These are phyloP conservation scores for Conops quadrifasciatus DNA, from an alignment of 2,888 invertebrate species.

Conservation along the genomic window DNA sequence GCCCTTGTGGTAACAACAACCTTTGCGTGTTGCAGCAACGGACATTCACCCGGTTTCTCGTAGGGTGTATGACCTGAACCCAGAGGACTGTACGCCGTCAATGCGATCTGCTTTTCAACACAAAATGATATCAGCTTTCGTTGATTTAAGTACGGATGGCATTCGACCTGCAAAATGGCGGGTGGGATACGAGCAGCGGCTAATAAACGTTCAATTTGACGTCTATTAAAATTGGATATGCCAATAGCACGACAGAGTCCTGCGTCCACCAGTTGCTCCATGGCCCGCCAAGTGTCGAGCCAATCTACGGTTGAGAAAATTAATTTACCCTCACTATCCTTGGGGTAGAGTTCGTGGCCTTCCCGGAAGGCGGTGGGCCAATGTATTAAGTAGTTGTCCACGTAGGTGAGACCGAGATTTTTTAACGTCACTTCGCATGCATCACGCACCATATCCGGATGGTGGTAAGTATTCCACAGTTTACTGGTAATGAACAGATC, in stretches of 20 bases:
- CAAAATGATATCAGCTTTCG: conserved; percentile 75
- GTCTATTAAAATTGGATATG: conserved; percentile 79
- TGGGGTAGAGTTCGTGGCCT: conserved; percentile 72
- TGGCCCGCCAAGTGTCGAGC: conserved; percentile 76
- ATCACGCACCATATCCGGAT: conserved; percentile 75
- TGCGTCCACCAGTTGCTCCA: conserved; percentile 76
- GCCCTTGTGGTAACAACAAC: conserved; percentile 32
- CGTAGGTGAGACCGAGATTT: conserved; percentile 77
- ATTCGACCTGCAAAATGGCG: conserved; percentile 75
- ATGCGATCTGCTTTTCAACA: conserved; percentile 70
- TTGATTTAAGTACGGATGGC: conserved; percentile 82
- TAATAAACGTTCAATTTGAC: conserved; percentile 75
- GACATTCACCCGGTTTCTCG: conserved; percentile 77
- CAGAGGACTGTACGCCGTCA: conserved; percentile 86
- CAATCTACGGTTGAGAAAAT: conserved; percentile 74
- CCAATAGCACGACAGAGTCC: conserved; percentile 77
- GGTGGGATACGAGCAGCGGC: conserved; percentile 71
- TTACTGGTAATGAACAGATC: conserved; percentile 81
- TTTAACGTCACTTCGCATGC: conserved; percentile 74
- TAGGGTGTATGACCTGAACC: conserved; percentile 86
- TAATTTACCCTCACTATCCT: conserved; percentile 69
- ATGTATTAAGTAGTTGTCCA: conserved; percentile 90
- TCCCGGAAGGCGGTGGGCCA: conserved; percentile 90
- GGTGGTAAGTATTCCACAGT: conserved; percentile 90
- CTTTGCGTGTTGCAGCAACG: conserved; percentile 76